Evolutionary conservation across 92 coral and sea anemone species (phyloP).

Genomic region (Blastomussa wellsi): DNA sequence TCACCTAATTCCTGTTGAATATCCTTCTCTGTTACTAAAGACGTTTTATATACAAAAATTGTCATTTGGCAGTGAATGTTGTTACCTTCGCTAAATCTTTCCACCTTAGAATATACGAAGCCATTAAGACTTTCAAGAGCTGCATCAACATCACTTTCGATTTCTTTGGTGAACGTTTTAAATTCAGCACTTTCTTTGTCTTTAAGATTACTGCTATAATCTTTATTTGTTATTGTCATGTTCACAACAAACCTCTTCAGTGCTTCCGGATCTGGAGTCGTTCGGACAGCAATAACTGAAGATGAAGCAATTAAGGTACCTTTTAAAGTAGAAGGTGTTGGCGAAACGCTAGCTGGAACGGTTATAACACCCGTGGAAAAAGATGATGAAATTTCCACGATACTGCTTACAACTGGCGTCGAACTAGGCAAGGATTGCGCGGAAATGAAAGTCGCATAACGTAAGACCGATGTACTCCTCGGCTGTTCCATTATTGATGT

Average conservation of each 20-base stretch:
- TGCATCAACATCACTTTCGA: not conserved
- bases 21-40: not conserved
- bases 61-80: constrained; percentile 2
- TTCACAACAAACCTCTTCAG: not conserved
- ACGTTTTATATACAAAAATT: not conserved
- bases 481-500: too few species aligned
- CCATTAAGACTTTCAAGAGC: not conserved
- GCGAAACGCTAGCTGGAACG: not conserved
- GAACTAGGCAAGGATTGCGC: too few species aligned
- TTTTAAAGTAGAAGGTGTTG: not conserved
- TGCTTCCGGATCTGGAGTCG: constrained; percentile 3
- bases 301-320: not conserved
- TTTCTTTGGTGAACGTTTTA: not conserved
- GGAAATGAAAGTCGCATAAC: too few species aligned
- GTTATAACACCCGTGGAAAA: too few species aligned
- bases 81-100: constrained; percentile 8
- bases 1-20: not conserved
- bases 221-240: constrained; percentile 16
- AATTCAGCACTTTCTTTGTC: constrained; percentile 13
- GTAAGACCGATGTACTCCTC: too few species aligned
- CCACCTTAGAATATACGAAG: not conserved
- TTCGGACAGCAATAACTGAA: not conserved
- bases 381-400: too few species aligned
- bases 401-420: too few species aligned
- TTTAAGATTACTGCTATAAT: not conserved